Percentiles rank a stretch among this genome's conserved stretches.
Evolutionary conservation across 1,140 invertebrate genomes (phyloP).

Genomic region (Bradysia coprophila): DNA sequence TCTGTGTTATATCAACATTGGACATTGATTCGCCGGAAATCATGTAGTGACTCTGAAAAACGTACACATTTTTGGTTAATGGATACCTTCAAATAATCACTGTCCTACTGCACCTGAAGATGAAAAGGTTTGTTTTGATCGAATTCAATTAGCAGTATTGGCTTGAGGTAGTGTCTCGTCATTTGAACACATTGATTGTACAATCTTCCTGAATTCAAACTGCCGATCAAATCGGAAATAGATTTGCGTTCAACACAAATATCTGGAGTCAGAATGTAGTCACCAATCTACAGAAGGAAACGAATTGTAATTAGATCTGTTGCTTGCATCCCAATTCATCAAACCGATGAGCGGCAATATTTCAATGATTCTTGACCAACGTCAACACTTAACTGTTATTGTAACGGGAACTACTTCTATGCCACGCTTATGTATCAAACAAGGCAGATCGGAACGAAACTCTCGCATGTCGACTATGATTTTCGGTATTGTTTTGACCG

Average conservation of each 20-base stretch:
- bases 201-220: constrained; percentile 81
- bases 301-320: constrained; percentile 1
- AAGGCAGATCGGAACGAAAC: constrained; percentile 91
- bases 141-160: constrained; percentile 92
- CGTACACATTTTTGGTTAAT: constrained; percentile 3
- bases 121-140: constrained; percentile 85
- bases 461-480: constrained; percentile 97
- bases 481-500: constrained; percentile 26
- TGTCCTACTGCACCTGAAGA: constrained; percentile 57
- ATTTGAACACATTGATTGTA: constrained; percentile 89
- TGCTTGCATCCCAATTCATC: no score
- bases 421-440: constrained; percentile 79
- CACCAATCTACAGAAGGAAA: constrained; percentile 66
- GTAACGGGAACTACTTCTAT: constrained; percentile 88
- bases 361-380: constrained; percentile 10
- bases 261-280: constrained; percentile 94
- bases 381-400: constrained; percentile 60
- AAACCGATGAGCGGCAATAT: neutral
- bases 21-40: constrained; percentile 43
- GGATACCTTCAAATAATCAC: neutral
- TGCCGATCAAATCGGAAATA: constrained; percentile 92
- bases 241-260: constrained; percentile 96
- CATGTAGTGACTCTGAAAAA: constrained; percentile 52
- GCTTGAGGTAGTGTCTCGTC: constrained; percentile 70
- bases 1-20: constrained; percentile 58